Evolutionary conservation across 2,113 vertebrate genomes (phyloP), one percentile per base, ranked within the genome.

Genomic region (Mus pahari): DNA sequence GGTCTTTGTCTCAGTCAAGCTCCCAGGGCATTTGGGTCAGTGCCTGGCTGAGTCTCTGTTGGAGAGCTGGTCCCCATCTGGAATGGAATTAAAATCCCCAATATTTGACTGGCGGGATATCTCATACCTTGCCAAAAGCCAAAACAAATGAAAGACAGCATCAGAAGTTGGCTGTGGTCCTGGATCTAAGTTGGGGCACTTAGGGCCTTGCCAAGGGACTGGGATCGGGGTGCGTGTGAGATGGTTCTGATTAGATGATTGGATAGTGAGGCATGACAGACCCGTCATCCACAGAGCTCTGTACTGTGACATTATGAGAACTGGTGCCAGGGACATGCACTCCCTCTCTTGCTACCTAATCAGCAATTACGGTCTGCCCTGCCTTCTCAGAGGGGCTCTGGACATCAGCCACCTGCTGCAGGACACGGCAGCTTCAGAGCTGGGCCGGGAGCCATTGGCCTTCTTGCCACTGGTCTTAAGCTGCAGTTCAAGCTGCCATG

Each of bases 141-240:
- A 90, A 97, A 97, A 94, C 73, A 93, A 96, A 97, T 94, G 88
- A 89, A 97, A 97, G 89, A 96, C 1, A 82, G 60, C 90, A 83
- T 94, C 81, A 91, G 48, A 74, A 83, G 62, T 91, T 97, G 97
- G 89, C 96, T 77, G 66, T 62, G 90, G 45, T 96, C 95, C 96
- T 95, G 75, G 71, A 90, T 89, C 81, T 95, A 93, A 96, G 90
- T 42, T 95, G 84, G 74, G 92, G 53, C 53, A 64, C 77, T 91
- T 90, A 91, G 28, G 55, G 24, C 24, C 42, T 89, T 96, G 92
- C 91, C 96, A 97, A 91, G 48, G 90, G 68, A 96, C 89, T 84
- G n/a, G 70, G 87, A 83, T 75, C 68, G 84, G 88, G 48, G 20
- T 94, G 60, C 89, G 60, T 45, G 20, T 60, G 73, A 89, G 88